Percentiles rank a stretch among this genome's conserved stretches.
Conservation (phyloP, 2,888 invertebrate species). For the Elegia similella region DNA sequence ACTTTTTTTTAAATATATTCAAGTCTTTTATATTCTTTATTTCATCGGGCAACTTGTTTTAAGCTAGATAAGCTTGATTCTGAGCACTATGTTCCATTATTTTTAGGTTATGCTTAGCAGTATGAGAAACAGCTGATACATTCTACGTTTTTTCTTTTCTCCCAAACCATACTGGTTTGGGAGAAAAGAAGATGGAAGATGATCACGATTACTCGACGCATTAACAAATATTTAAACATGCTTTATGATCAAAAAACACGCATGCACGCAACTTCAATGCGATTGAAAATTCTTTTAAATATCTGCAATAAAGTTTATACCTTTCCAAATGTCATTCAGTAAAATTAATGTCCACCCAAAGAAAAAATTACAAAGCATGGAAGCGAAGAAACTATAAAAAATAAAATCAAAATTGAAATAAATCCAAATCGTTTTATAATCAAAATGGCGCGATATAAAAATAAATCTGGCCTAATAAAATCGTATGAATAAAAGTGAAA, state of each 20-base stretch:
- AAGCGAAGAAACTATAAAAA: constrained; percentile 6
- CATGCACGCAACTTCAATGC: constrained; percentile 32
- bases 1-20: too few relatives aligned
- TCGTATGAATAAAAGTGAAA: constrained; percentile 43
- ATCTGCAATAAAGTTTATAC: neutral
- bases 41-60: too few relatives aligned
- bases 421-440: constrained; percentile 18
- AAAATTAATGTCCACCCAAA: constrained; percentile 5
- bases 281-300: constrained; percentile 8
- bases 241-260: constrained; percentile 44
- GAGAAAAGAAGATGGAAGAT: too few relatives aligned
- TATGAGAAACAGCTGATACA: too few relatives aligned
- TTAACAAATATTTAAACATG: constrained; percentile 73
- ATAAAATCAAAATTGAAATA: constrained; percentile 10
- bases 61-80: too few relatives aligned
- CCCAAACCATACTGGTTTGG: too few relatives aligned
- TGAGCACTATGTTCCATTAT: too few relatives aligned
- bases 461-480: constrained; percentile 32
- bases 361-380: constrained; percentile 1
- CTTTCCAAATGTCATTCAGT: neutral
- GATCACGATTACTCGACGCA: constrained; percentile 40
- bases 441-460: constrained; percentile 18
- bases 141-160: too few relatives aligned
- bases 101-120: too few relatives aligned
- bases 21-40: too few relatives aligned